These are phyloP conservation scores for Pedionomus torquatus DNA, from an alignment of 2,113 vertebrate species.

Conservation along the genomic window DNA sequence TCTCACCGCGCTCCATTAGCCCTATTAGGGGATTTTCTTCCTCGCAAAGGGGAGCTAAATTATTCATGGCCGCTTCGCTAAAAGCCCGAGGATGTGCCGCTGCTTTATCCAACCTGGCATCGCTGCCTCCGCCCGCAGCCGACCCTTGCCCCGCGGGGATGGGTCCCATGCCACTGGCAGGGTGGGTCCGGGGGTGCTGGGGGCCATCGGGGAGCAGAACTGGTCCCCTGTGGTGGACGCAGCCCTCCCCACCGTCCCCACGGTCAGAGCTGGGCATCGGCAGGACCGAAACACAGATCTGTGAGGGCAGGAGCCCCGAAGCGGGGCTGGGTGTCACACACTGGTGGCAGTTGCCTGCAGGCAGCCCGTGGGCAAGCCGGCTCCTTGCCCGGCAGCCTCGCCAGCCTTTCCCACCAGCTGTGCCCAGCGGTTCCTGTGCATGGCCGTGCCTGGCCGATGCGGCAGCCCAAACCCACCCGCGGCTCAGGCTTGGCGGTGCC, in stretches of 20 bases:
- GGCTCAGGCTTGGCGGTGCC: rapidly evolving
- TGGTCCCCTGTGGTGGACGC: rapidly evolving
- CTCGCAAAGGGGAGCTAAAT: conserved; percentile 88
- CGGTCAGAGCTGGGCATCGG: neutral
- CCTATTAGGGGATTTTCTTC: conserved; percentile 82
- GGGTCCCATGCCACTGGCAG: neutral
- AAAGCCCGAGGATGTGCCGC: conserved; percentile 84
- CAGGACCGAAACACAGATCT: neutral
- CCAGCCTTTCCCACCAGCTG: neutral
- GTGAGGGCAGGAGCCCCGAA: rapidly evolving
- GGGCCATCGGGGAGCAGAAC: rapidly evolving
- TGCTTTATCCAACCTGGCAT: conserved; percentile 4
- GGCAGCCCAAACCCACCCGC: neutral
- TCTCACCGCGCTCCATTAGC: conserved; percentile 88
- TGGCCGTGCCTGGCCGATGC: neutral
- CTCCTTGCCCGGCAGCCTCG: neutral
- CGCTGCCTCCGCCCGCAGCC: neutral
- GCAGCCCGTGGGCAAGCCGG: neutral
- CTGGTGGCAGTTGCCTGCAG: neutral
- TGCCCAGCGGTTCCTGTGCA: neutral
- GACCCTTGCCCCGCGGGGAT: neutral
- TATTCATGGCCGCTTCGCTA: conserved; percentile 88
- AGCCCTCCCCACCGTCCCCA: rapidly evolving
- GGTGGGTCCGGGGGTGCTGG: rapidly evolving
- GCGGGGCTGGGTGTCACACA: neutral